phyloP scores from a whole-genome alignment of 2,888 invertebrate species.

The Panorpa germanica region DNA sequence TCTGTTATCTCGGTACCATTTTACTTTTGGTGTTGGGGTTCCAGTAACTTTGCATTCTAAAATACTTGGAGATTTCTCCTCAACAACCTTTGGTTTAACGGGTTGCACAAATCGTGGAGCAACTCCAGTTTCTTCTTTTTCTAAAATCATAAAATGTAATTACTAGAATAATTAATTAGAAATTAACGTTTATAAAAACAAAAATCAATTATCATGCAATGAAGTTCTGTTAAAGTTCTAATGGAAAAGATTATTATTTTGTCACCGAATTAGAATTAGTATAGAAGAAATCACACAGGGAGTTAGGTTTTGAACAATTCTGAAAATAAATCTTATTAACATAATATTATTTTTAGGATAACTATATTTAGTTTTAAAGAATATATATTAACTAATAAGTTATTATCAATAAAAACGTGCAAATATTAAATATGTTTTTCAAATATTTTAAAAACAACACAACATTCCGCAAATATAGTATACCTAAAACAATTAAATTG shows the following conservation, averaged over 20 bases:
- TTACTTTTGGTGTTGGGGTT: constrained; percentile 46
- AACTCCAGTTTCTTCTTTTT: constrained; percentile 48
- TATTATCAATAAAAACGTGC: too few species aligned
- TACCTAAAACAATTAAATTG: constrained; percentile 52
- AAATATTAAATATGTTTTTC: neutral
- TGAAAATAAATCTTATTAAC: too few species aligned
- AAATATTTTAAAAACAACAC: constrained; percentile 8
- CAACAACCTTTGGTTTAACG: constrained; percentile 40
- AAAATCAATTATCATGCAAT: constrained; percentile 3
- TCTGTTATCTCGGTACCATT: constrained; percentile 45
- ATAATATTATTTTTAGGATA: too few species aligned
- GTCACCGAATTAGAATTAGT: constrained; percentile 10
- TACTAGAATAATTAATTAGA: constrained; percentile 1
- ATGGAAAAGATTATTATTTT: constrained; percentile 17
- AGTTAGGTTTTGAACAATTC: too few species aligned
- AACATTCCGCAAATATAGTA: constrained; percentile 13
- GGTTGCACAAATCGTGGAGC: constrained; percentile 46
- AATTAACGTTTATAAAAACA: neutral
- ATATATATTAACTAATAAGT: too few species aligned
- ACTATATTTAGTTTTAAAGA: too few species aligned
- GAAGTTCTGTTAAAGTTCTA: neutral
- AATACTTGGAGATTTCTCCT: constrained; percentile 38
- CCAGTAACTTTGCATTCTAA: constrained; percentile 50
- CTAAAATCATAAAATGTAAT: constrained; percentile 20
- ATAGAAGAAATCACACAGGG: constrained; percentile 7